Evolutionary conservation across 1,140 invertebrate genomes (phyloP).

Genomic region (Pogonomyrmex barbatus): DNA sequence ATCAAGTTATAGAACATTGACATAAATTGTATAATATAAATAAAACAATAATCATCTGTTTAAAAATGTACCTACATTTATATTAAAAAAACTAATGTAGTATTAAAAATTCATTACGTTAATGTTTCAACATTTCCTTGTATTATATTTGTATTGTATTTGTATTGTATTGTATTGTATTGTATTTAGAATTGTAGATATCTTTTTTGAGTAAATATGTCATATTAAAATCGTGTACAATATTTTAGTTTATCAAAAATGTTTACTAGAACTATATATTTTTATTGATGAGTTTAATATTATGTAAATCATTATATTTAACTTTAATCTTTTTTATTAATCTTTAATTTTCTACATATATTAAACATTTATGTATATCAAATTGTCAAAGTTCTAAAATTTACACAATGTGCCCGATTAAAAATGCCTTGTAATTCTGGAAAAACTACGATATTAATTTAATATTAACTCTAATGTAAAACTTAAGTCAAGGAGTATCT

Average conservation of each 20-base stretch:
- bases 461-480: background rate
- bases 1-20: conserved; percentile 8
- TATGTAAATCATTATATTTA: background rate
- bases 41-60: background rate
- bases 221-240: background rate
- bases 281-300: background rate
- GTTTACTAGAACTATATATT: background rate
- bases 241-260: background rate
- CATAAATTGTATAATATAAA: background rate
- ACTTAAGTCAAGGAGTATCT: background rate
- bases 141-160: too few species aligned
- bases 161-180: too few species aligned
- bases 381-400: too few species aligned
- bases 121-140: too few species aligned
- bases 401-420: too few species aligned
- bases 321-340: background rate
- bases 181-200: too few species aligned
- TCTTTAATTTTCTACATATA: too few species aligned
- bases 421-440: background rate
- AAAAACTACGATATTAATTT: background rate
- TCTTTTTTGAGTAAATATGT: background rate
- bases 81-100: background rate
- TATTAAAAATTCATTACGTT: background rate
- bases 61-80: background rate
- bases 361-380: too few species aligned